These are phyloP conservation scores for Idaea biselata DNA, from an alignment of 2,888 invertebrate species.

Conservation along the genomic window DNA sequence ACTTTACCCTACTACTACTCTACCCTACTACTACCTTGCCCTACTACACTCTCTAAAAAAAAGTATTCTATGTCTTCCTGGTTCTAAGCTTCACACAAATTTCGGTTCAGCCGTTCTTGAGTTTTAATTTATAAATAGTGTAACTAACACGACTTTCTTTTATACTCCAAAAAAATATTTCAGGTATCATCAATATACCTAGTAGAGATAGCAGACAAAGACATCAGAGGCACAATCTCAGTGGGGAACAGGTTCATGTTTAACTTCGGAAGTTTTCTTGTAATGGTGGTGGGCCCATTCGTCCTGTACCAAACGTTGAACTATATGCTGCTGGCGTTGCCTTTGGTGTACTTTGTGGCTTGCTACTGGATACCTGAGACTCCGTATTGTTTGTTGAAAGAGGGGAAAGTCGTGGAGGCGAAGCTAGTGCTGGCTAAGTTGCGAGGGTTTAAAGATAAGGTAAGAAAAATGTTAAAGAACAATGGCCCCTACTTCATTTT, in stretches of 20 bases:
- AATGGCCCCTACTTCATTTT: no score
- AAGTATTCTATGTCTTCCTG: no score
- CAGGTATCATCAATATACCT: slow-evolving; percentile 66
- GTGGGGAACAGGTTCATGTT: slow-evolving; percentile 53
- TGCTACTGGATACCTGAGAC: slow-evolving; percentile 82
- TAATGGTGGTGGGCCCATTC: slow-evolving; percentile 62
- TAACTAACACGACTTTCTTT: no score
- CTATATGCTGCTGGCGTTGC: slow-evolving; percentile 64
- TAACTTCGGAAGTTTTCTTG: slow-evolving; percentile 60
- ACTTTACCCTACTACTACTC: no score
- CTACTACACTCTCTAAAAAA: no score
- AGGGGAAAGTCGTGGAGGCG: slow-evolving; percentile 65
- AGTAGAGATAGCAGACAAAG: slow-evolving; percentile 67
- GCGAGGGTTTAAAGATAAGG: slow-evolving; percentile 54
- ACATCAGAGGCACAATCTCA: slow-evolving; percentile 58
- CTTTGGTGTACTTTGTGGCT: slow-evolving; percentile 63
- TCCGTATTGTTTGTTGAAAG: slow-evolving; percentile 80
- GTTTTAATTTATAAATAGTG: no score
- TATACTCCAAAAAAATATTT: no score
- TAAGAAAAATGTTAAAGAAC: no score
- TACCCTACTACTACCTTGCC: no score
- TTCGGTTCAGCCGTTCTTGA: no score
- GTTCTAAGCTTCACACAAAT: no score
- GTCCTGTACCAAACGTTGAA: slow-evolving; percentile 57
- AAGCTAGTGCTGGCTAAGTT: slow-evolving; percentile 58